These are phyloP conservation scores for Stomorhina lunata DNA, from an alignment of 2,888 invertebrate genomes.

Conservation along the genomic window DNA sequence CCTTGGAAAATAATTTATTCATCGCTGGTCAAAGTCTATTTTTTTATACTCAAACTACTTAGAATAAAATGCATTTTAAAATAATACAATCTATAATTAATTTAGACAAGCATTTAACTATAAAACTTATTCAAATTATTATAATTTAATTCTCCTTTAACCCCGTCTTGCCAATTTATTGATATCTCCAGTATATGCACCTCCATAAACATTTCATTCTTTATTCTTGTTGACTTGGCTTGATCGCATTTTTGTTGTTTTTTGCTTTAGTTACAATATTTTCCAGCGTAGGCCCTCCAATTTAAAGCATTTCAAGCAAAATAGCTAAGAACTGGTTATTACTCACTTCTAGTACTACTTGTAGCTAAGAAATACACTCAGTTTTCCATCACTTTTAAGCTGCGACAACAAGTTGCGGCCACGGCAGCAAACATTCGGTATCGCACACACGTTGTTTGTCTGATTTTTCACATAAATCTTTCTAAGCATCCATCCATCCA, in stretches of 20 bases:
- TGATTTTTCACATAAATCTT: conserved; percentile 22
- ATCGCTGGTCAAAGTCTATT: too few species aligned
- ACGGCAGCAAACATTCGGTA: neutral
- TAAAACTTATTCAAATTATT: neutral
- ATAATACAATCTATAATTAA: conserved; percentile 3
- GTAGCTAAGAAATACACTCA: too few species aligned
- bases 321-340: conserved; percentile 42
- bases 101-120: neutral
- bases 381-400: conserved; percentile 26
- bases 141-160: neutral
- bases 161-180: conserved; percentile 4
- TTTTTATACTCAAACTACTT: too few species aligned
- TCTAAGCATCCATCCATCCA: conserved; percentile 16
- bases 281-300: conserved; percentile 32
- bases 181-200: neutral
- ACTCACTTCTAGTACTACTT: neutral
- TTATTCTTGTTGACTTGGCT: neutral
- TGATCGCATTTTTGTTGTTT: neutral
- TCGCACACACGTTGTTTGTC: neutral
- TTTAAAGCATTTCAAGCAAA: conserved; percentile 23
- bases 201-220: conserved; percentile 5
- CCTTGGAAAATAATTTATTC: too few species aligned
- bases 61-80: too few species aligned
- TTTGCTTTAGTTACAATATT: neutral
- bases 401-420: neutral